Evolutionary conservation across 2,113 vertebrate species (phyloP).

Genomic region (Peromyscus polionotus): DNA sequence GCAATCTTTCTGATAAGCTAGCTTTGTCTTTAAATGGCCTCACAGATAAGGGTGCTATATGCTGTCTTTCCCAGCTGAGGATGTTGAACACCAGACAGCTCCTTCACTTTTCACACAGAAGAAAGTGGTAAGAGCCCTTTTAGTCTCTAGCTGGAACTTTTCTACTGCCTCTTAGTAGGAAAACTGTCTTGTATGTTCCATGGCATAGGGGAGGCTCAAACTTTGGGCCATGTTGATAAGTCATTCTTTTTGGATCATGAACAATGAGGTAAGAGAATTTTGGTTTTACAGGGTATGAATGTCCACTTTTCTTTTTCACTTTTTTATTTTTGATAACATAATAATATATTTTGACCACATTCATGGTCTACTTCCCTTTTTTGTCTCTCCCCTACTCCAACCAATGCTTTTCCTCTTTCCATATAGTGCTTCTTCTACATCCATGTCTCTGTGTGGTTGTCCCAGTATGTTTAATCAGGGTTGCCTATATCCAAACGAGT

Average conservation of each 20-base stretch:
- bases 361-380: no score
- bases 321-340: neutral
- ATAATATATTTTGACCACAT: neutral
- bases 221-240: neutral
- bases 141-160: neutral
- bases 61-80: neutral
- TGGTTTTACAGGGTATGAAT: neutral
- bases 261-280: neutral
- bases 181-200: neutral
- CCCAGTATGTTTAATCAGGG: neutral
- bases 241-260: neutral
- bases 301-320: neutral
- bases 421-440: neutral
- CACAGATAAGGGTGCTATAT: neutral
- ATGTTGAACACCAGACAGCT: neutral
- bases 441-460: neutral
- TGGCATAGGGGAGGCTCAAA: neutral
- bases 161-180: neutral
- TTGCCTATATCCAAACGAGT: no score
- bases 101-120: neutral
- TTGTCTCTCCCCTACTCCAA: no score
- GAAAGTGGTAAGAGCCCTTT: neutral
- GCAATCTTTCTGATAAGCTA: neutral
- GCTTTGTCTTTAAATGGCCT: neutral
- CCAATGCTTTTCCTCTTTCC: neutral